Evolutionary conservation across 2,113 vertebrate species (phyloP), one percentile per base, ranked within the genome.

Genomic region (Gopherus flavomarginatus): DNA sequence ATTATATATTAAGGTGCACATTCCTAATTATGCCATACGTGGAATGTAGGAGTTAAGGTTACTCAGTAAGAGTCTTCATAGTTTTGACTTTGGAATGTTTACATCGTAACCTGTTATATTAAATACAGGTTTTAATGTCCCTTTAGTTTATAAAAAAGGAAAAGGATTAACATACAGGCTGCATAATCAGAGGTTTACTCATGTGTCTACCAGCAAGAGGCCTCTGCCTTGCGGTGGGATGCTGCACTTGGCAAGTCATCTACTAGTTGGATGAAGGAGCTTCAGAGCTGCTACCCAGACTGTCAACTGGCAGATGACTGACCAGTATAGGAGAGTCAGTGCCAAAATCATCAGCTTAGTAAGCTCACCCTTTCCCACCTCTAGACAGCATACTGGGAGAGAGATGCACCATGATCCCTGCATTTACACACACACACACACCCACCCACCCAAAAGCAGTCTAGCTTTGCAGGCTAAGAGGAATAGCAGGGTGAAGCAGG

Each of bases 321-420:
- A 2, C 2, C 0, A 0, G 3, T 12, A 17, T 54, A 90, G 59
- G 84, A 59, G 6, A 27, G 22, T 53, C 29, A 85, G 85, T 47
- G 56, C 81, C 9, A 38, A 72, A 22, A 38, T 83, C 42, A 38
- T 88, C 59, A 62, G 57, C 47, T 89, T 31, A 56, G 79, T 42
- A 57, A 6, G 17, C 14, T 47, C 0, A 0, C n/a, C 52, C 78
- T 35, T 81, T 88, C 56, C 42, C 72, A 3, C 8, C 5, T 65
- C 29, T 79, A 59, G 44, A 84, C n/a, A 85, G 42, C 56, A 92
- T 65, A 47, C 0, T 1, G 14, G 13, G 19, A 65, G 26, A 69
- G 24, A 9, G 81, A 35, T 38, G 5, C 31, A 92, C 72, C 27
- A 90, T n/a, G 78, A 90, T 26, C 38, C 1, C 1, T 72, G 62